Percentiles rank a stretch among this genome's conserved stretches.
phyloP scores from a whole-genome alignment of 2,797 vertebrate species.

The Alauda arvensis region DNA sequence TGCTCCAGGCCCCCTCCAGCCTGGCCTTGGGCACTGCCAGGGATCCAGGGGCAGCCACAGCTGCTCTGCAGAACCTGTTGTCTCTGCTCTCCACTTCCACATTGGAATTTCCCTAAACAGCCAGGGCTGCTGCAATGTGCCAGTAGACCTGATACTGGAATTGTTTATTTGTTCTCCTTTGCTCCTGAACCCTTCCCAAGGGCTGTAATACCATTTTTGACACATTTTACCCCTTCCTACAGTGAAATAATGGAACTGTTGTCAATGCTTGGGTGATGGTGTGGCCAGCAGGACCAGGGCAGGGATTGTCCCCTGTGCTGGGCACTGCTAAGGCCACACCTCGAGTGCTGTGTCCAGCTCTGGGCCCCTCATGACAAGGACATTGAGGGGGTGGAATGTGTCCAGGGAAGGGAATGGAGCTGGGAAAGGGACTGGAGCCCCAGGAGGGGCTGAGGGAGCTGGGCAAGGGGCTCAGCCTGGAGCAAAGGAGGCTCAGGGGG shows the following conservation, averaged over 20 bases:
- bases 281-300: neutral
- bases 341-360: neutral
- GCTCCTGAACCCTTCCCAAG: neutral
- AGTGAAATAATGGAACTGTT: neutral
- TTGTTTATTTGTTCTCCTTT: neutral
- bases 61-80: fast-evolving
- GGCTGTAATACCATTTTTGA: neutral
- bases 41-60: neutral
- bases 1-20: fast-evolving
- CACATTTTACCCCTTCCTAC: neutral
- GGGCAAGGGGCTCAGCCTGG: neutral
- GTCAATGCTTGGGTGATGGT: neutral
- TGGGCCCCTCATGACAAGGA: neutral
- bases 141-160: fast-evolving
- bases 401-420: neutral
- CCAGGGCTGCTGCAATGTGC: neutral
- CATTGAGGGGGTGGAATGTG: fast-evolving
- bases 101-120: neutral
- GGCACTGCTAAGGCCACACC: neutral
- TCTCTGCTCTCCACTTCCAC: neutral
- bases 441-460: neutral
- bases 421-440: neutral
- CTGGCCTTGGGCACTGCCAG: neutral
- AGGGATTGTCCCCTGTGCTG: neutral
- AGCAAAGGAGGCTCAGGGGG: neutral